Conservation (phyloP, 2,113 vertebrate genomes). For the Ceratotherium simum region DNA sequence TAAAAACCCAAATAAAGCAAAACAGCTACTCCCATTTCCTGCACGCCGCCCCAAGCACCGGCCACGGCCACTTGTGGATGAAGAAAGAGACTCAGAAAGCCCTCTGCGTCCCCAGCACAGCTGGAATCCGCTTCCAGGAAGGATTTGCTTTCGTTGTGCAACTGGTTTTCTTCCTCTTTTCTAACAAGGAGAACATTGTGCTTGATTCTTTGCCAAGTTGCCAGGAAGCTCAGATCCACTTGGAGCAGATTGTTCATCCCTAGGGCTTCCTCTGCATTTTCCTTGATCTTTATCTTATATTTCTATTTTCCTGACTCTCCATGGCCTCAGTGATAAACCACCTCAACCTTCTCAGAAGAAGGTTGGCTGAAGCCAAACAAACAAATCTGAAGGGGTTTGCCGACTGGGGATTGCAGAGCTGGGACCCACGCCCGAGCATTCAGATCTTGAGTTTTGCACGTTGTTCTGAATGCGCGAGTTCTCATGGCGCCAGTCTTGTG, state of each 20-base stretch:
- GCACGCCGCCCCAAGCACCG: neutral
- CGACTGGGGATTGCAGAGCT: neutral
- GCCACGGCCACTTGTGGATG: neutral
- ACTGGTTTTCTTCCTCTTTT: too few species aligned
- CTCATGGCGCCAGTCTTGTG: neutral
- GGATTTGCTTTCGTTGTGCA: too few species aligned
- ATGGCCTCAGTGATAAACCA: neutral
- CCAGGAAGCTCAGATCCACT: neutral
- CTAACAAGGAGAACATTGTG: too few species aligned
- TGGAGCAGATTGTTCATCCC: neutral
- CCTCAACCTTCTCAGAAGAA: neutral
- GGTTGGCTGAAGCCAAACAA: neutral
- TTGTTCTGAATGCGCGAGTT: fast-evolving
- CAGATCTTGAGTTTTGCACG: neutral
- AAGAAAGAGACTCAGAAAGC: neutral
- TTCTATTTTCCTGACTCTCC: neutral
- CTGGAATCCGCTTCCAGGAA: too few species aligned
- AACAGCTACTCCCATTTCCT: neutral
- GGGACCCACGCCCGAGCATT: too few species aligned
- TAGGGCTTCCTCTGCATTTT: neutral
- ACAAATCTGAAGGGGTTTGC: neutral
- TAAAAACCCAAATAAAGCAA: neutral
- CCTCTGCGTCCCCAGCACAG: too few species aligned
- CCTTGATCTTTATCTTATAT: conserved; percentile 53
- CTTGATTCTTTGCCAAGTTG: neutral